Conservation (phyloP, 2,888 invertebrate species). For the Drosophila monieri region DNA sequence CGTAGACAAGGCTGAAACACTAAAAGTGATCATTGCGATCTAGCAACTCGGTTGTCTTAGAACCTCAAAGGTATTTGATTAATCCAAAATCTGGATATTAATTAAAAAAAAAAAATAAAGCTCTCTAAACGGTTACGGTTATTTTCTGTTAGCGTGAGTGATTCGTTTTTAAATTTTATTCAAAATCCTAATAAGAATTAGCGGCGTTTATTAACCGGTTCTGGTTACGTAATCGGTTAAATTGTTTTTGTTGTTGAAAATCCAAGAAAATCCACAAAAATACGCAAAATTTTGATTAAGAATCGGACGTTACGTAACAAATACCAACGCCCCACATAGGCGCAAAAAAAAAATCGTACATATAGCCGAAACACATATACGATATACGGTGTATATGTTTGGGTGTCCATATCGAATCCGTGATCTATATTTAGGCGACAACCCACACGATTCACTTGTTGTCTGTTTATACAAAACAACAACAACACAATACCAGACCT, state of each 20-base stretch:
- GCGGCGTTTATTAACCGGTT: conserved; percentile 7
- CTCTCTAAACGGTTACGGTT: background rate
- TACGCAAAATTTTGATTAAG: conserved; percentile 33
- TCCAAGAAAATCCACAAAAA: conserved; percentile 3
- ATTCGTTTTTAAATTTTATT: background rate
- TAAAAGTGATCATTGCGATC: conserved; percentile 83
- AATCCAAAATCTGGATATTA: conserved; percentile 11
- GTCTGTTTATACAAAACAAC: conserved; percentile 52
- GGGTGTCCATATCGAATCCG: conserved; percentile 47
- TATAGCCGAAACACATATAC: conserved; percentile 17
- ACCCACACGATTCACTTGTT: conserved; percentile 77
- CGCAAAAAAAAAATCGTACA: conserved; percentile 12
- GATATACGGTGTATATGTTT: conserved; percentile 22
- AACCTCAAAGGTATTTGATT: conserved; percentile 44
- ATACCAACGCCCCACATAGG: conserved; percentile 73
- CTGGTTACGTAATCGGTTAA: conserved; percentile 33
- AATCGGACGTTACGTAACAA: conserved; percentile 68
- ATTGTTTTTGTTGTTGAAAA: background rate
- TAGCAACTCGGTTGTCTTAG: conserved; percentile 83
- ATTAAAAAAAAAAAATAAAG: conserved; percentile 2
- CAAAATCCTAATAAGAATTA: background rate
- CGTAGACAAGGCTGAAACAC: conserved; percentile 46
- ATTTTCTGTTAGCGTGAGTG: conserved; percentile 4
- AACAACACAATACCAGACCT: conserved; percentile 46
- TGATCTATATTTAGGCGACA: conserved; percentile 77